phyloP scores from a whole-genome alignment of 2,888 invertebrate genomes.

The Laothoe populi region DNA sequence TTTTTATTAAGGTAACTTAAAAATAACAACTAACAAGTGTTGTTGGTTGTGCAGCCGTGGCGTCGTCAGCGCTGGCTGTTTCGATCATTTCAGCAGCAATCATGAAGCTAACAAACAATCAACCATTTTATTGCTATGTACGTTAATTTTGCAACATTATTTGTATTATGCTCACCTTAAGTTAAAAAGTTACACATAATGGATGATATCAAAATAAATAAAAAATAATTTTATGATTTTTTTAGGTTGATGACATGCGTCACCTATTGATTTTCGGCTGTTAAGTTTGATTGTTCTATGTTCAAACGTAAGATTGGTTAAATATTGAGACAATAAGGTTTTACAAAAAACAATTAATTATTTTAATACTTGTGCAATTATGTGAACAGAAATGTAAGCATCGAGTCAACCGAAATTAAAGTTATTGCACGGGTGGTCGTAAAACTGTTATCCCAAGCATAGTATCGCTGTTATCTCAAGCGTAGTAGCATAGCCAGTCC shows the following conservation, averaged over 20 bases:
- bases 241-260: constrained; percentile 71
- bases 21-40: constrained; percentile 44
- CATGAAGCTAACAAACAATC: constrained; percentile 29
- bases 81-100: constrained; percentile 72
- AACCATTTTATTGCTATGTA: neutral
- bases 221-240: constrained; percentile 67
- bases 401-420: no score
- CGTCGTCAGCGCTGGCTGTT: constrained; percentile 66
- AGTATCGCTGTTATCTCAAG: no score
- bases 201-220: constrained; percentile 68
- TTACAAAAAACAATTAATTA: neutral
- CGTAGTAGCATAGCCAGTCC: no score
- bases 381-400: no score
- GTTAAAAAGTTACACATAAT: constrained; percentile 65
- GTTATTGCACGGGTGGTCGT: no score
- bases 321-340: neutral
- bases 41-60: constrained; percentile 51
- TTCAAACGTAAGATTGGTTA: constrained; percentile 51
- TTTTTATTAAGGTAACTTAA: no score
- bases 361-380: no score
- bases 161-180: constrained; percentile 12
- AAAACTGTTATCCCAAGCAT: no score
- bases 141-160: neutral
- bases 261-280: constrained; percentile 60
- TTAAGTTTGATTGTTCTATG: constrained; percentile 62